Base-by-base conservation (phyloP, 2,113 vertebrate species). In the Phalacrocorax pelagicus region DNA sequence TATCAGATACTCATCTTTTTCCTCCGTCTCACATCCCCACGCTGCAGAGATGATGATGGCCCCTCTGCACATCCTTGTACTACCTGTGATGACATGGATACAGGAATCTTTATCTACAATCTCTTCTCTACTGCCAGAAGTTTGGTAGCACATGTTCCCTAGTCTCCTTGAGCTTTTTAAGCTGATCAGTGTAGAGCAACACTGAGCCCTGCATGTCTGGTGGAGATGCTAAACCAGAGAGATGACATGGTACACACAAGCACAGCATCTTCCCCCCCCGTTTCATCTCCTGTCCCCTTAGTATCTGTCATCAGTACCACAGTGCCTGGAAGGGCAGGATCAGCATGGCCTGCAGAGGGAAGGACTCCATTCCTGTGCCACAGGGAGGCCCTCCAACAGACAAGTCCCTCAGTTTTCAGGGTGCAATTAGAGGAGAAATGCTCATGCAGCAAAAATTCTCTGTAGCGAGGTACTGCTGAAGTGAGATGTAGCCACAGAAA, bases 181-280 rank as follows among this genome's bases (percentile, higher is more conserved):
- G 63, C 14, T 44, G 22, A 54, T 26, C 19, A 36, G 19, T 1
- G 7, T 4, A 75, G 44, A 74, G 10, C 34, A 9, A 9, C n/a
- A 9, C 23, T 7, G 11, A 15, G 8, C 38, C 6, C n/a, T 30
- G 16, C 22, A 3, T 1, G 4, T 13, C 82, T 55, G 58, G 49
- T 15, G 24, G 26, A 65, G 38, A 77, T 11, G 52, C 40, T 44
- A 66, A 82, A 42, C 4, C 27, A 63, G n/a, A 54, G n/a, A 3
- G 29, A 7, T 40, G 20, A 34, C 15, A 21, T 0, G 21, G 32
- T 12, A 15, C 49, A 13, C 0, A 1, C 59, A 26, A 63, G 34
- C 19, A 23, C 54, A 36, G 40, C 54, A 49, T 5, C 55, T 38
- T 52, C 24, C 18, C n/a, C 3, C 29, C 29, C 12, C 9, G 5